Evolutionary conservation across 2,113 vertebrate genomes (phyloP), one percentile per base, ranked within the genome.

Genomic region (Sebastes schlegelii): DNA sequence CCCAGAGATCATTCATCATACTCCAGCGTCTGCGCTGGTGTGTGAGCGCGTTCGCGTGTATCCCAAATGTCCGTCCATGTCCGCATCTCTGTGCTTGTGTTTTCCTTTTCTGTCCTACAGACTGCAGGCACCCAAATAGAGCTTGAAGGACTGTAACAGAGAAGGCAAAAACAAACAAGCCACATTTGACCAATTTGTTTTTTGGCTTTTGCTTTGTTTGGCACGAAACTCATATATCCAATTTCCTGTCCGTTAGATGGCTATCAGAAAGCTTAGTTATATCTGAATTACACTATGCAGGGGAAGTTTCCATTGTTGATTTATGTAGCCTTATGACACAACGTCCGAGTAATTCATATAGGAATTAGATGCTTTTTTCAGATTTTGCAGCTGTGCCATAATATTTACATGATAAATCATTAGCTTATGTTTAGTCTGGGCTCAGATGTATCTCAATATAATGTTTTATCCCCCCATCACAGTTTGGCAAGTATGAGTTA

Each of bases 1-100:
- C 84, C 51, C 85, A 81, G 82, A 86, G 82, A 90, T 77, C 89
- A 94, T 93, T 92, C 85, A 93, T 95, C 93, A 91, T 70, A 21
- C 54, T 85, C 58, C 77, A 23, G 79, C 85, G 58, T 51, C 43
- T 52, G 79, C 34, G 77, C 3, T 46, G 52, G 61, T 72, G 61
- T 74, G 77, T 40, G 71, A 74, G 79, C 54, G 48, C 23, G 58
- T 77, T 34, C 46, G 80, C 5, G n/a, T 77, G 77, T 16, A 42
- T 13, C 21, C 65, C 3, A 3, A 48, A 70, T 26, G 84, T 89
- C 76, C 48, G 66, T 58, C 78, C 62, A 11, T 66, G 66, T 88
- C 77, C 74, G 75, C 77, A 23, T 85, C 78, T 80, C 51, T 54
- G 52, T 19, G 55, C 77, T 55, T 9, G 48, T 82, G 71, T 92